These are phyloP conservation scores for Rhopalosiphum nymphaeae DNA, from an alignment of 2,888 invertebrate genomes.

Conservation along the genomic window DNA sequence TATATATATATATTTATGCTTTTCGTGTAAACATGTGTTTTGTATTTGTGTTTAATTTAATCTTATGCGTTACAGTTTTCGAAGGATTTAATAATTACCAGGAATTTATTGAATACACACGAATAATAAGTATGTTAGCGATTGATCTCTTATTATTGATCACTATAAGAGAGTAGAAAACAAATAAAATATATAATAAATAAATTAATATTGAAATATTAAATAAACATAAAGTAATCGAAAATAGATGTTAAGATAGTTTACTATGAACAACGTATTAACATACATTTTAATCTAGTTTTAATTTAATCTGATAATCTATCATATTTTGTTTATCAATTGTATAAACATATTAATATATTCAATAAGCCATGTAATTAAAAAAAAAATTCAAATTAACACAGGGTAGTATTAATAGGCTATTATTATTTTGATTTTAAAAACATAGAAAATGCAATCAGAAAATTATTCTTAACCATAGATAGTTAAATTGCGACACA, in stretches of 20 bases:
- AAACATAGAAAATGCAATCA: no score
- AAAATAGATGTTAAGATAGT: neutral
- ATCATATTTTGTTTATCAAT: no score
- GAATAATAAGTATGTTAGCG: neutral
- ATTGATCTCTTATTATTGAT: neutral
- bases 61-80: neutral
- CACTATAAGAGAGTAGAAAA: neutral
- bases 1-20: neutral
- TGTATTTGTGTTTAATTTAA: neutral
- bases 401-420: neutral
- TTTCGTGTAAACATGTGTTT: neutral
- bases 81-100: neutral
- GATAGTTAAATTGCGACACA: no score
- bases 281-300: no score
- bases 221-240: neutral
- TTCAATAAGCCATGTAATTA: no score
- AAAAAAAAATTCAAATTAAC: neutral
- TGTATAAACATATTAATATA: no score
- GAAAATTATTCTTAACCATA: no score
- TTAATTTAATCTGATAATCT: no score
- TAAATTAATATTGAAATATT: neutral
- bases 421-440: neutral
- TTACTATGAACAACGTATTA: no score
- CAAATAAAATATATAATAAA: neutral
- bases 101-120: rapidly evolving